Evolutionary conservation across 2,888 invertebrate genomes (phyloP).

Genomic region (Eupithecia insigniata): DNA sequence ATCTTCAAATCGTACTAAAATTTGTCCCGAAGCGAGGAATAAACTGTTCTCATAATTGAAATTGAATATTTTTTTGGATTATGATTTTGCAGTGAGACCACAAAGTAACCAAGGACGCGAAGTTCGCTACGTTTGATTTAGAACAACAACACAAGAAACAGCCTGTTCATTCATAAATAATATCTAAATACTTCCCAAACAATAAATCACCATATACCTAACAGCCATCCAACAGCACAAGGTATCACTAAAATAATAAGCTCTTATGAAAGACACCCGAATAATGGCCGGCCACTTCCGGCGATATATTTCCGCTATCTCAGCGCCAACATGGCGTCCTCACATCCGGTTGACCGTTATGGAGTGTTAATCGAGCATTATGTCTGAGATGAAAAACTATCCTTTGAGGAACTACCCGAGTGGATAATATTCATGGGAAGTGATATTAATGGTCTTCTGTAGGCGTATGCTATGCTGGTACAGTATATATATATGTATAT

Average conservation of each 20-base stretch:
- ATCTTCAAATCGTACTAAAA: too few species aligned
- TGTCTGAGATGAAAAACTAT: constrained; percentile 80
- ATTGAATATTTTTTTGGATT: neutral
- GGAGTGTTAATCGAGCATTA: constrained; percentile 82
- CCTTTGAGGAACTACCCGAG: constrained; percentile 51
- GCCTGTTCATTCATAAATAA: neutral
- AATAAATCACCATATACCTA: constrained; percentile 33
- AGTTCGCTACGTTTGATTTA: neutral
- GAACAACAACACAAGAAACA: neutral
- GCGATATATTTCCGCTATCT: constrained; percentile 84
- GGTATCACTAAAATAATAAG: constrained; percentile 68
- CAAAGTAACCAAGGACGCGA: neutral
- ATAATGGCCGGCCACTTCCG: constrained; percentile 80
- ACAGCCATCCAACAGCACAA: constrained; percentile 31
- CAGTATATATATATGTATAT: neutral
- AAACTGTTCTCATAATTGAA: neutral
- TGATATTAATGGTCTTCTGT: constrained; percentile 32
- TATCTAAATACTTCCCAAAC: constrained; percentile 2
- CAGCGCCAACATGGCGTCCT: constrained; percentile 75
- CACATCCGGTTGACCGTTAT: constrained; percentile 81
- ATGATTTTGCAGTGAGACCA: too few species aligned
- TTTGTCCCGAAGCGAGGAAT: too few species aligned
- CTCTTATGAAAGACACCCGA: constrained; percentile 77
- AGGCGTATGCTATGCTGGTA: neutral
- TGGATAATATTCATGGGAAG: constrained; percentile 61